These are phyloP conservation scores for Acleris cristana DNA, from an alignment of 2,888 invertebrate genomes.

Conservation along the genomic window DNA sequence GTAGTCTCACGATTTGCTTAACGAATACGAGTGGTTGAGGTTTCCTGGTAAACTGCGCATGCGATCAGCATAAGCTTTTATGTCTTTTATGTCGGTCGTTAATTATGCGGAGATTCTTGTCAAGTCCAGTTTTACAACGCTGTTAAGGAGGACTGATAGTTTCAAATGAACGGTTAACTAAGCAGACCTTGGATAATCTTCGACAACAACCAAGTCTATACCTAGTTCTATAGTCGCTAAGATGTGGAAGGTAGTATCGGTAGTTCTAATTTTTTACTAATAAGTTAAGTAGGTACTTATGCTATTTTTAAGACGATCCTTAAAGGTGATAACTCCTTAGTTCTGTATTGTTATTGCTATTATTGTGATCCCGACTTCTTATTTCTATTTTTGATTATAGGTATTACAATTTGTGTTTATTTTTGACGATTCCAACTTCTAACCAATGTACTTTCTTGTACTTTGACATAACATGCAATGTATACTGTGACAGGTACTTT, in stretches of 20 bases:
- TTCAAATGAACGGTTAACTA: slow-evolving; percentile 15
- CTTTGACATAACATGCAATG: no score
- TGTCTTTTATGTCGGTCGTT: slow-evolving; percentile 35
- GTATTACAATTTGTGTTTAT: no score
- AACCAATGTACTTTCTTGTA: no score
- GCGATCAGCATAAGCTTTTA: slow-evolving; percentile 35
- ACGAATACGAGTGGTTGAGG: slow-evolving; percentile 25
- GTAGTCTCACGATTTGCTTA: slow-evolving; percentile 31
- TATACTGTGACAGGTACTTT: no score
- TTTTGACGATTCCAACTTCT: no score
- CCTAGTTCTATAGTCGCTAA: no score
- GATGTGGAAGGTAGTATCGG: no score
- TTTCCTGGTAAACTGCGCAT: slow-evolving; percentile 30
- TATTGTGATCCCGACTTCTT: no score
- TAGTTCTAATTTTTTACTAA: neutral
- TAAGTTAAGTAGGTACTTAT: neutral
- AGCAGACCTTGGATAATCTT: neutral
- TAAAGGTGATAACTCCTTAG: no score
- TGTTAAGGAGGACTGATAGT: slow-evolving; percentile 23
- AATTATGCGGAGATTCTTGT: slow-evolving; percentile 37
- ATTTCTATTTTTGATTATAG: no score
- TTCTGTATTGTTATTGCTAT: no score
- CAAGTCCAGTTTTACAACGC: slow-evolving; percentile 35
- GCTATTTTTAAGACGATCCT: no score
- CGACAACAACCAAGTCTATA: neutral